Base-by-base conservation (phyloP, 2,888 invertebrate species). In the Coelinius sp. region DNA sequence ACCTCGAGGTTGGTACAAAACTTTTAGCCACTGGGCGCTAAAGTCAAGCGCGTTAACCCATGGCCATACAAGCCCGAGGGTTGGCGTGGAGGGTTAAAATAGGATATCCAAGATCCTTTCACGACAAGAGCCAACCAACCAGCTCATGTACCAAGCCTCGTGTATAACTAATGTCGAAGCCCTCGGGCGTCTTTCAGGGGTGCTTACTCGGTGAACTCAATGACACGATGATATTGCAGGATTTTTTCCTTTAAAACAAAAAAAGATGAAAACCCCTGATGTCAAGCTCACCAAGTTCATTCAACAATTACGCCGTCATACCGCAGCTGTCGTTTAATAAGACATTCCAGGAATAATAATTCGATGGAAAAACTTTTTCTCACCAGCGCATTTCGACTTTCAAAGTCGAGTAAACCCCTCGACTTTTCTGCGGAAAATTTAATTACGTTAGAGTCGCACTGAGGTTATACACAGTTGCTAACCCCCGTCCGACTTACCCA, bases 151-250 rank as follows among this genome's bases (percentile, higher is more conserved):
- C 71, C 69, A 70, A 74, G 76, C 71, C 71, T 76, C 76, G 72
- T 75, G 78, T 76, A 76, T 76, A 78, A 76, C 75, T 77, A 76
- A 76, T 76, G 75, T 71, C 67, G 64, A 24, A 46, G 67, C 73
- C 73, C 68, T 31, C 56, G 72, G 70, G 69, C 71, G 25, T 66
- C 64, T 56, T 68, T 72, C 63, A 22, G 76, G 76, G 77, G 20
- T 77, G 75, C 73, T 70, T 75, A 6, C n/a, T n/a, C n/a, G n/a
- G n/a, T n/a, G n/a, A n/a, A 31, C 31, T 74, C 75, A 72, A 67
- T 31, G 8, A 56, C 14, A 56, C 31, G 27, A 6, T 12, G 14
- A 31, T 56, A 31, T 25, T 14, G 46, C 46, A 35, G 7, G 10
- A 35, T 10, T 44, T 17, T 12, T 17, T 10, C n/a, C 6, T n/a